Base-by-base conservation (phyloP, 1,140 invertebrate species). In the Druon quercuslanigerum region DNA sequence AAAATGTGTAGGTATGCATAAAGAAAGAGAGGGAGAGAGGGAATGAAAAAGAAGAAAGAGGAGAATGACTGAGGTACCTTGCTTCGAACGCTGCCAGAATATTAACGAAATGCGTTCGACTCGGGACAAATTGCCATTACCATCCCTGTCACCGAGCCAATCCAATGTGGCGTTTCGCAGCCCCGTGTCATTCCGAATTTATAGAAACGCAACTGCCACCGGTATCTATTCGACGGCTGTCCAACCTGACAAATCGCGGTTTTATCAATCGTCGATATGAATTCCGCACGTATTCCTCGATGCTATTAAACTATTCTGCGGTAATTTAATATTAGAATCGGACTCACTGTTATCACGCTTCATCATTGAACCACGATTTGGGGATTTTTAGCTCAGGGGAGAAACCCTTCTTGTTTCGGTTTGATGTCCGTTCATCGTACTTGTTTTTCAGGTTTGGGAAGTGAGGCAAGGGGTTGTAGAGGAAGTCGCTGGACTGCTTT, bases 61-160 rank as follows among this genome's bases (percentile, higher is more conserved):
- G 71, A 60, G 57, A 51, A 50, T 54, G 14, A 66, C 66, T 51
- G 57, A 75, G 75, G 70, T n/a, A 56, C 56, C 46, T 51, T 25
- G 54, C 14, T 56, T 56, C 17, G 56, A 50, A 54, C 17, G 56
- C 56, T 78, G 71, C 77, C 80, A 75, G 84, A 82, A 85, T 85
- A 84, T 84, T 82, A 85, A 84, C 82, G 79, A 78, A 77, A 75
- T 77, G 72, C 76, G 80, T 84, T 83, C 77, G 82, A 82, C 82
- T 80, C 72, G 79, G 71, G 83, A 85, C 79, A 79, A 83, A 83
- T 83, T 78, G 79, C 80, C 78, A 66, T 66, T 20, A 4, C 71
- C 72, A 78, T 75, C 73, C 73, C 74, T 72, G 73, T 66, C 70
- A 78, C 73, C 73, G 71, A 66, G 57, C 57, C 57, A 66, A 66